Conservation (phyloP, 2,888 invertebrate genomes). For the Linnaemya vulpina region DNA sequence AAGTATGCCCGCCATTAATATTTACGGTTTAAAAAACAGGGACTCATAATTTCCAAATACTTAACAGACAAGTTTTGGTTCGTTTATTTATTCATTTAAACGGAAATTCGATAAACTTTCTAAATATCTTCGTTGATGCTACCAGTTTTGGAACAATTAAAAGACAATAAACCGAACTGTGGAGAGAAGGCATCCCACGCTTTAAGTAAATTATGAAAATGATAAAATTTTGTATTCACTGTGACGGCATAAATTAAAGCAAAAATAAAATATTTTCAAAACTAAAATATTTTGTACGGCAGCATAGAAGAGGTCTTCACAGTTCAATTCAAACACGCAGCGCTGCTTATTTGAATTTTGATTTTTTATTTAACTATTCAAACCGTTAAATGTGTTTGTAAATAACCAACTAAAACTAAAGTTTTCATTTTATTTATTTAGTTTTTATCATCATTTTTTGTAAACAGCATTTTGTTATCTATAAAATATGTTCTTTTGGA, state of each 20-base stretch:
- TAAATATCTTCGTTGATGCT: conserved; percentile 52
- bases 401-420: conserved; percentile 42
- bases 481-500: conserved; percentile 26
- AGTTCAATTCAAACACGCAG: neutral
- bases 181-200: conserved; percentile 25
- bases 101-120: conserved; percentile 14
- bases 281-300: neutral
- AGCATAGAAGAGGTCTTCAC: too few species aligned
- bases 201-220: conserved; percentile 37
- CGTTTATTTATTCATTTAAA: conserved; percentile 13
- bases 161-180: conserved; percentile 1
- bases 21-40: neutral
- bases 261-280: neutral
- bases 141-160: conserved; percentile 51
- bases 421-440: neutral
- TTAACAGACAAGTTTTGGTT: neutral
- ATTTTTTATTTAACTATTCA: neutral
- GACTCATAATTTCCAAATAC: neutral
- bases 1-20: neutral
- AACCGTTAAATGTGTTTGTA: conserved; percentile 15
- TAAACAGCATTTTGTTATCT: neutral
- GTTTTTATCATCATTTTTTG: conserved; percentile 25
- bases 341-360: neutral
- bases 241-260: neutral
- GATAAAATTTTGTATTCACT: neutral